Base-by-base conservation (phyloP, 2,797 vertebrate genomes). In the Molossus molossus region DNA sequence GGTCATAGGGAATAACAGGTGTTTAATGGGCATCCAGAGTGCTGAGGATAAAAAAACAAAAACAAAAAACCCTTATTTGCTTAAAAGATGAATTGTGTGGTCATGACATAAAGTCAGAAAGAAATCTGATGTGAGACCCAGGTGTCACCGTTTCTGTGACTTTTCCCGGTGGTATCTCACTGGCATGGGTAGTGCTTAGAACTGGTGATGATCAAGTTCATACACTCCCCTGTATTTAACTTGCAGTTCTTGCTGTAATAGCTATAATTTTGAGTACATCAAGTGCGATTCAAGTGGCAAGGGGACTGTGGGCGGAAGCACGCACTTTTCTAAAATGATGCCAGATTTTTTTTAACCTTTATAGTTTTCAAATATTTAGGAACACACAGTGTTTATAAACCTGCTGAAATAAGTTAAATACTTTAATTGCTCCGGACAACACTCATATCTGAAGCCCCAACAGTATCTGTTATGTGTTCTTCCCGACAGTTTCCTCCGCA, bases 281-380 rank as follows among this genome's bases (percentile, higher is more conserved):
- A 94, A 98, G 97, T 97, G 95, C 97, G 97, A 96, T 97, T 98
- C 92, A 98, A 97, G 92, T 97, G 97, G 97, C 96, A 98, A 96
- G 90, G 96, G 91, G 85, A 95, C 73, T 96, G 95, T 96, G 94
- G 98, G 45, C 85, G 73, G 96, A 98, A 97, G 95, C 91, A 97
- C 97, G 95, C 85, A 96, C 94, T 96, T 98, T 97, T 96, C 95
- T 95, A 96, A 98, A 98, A 97, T 93, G 95, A 88, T 92, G 90
- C 80, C 88, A 96, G 93, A 88, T 93, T 97, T 96, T 97, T 97
- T 96, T 97, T 97, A 97, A 97, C 85, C 92, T 97, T 98, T 97
- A 95, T 29, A 87, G 64, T 96, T 96, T 83, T 96, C 86, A 95
- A 98, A 96, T 95, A 72, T 92, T 97, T 97, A 93, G 96, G 85